phyloP scores from a whole-genome alignment of 1,140 invertebrate genomes.

The Lycorma delicatula region DNA sequence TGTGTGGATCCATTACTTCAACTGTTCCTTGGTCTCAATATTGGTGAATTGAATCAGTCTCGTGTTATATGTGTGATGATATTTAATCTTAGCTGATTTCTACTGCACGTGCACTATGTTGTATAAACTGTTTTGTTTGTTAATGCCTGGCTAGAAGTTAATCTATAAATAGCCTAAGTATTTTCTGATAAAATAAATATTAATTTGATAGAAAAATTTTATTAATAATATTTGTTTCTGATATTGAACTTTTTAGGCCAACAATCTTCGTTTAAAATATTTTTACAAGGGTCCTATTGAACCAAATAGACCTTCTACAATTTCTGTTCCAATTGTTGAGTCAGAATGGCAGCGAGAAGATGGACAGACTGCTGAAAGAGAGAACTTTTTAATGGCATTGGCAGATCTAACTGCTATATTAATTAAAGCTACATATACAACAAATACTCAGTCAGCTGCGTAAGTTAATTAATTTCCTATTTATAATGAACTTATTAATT shows the following conservation, averaged over 20 bases:
- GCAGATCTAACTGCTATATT: constrained; percentile 80
- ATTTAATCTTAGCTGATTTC: no score
- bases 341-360: constrained; percentile 74
- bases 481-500: no score
- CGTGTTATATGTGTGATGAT: no score
- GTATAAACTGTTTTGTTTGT: no score
- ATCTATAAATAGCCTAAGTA: neutral
- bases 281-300: constrained; percentile 44
- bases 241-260: constrained; percentile 48
- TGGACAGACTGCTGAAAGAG: constrained; percentile 69
- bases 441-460: constrained; percentile 64
- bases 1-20: no score
- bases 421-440: constrained; percentile 89
- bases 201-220: no score
- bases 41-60: no score
- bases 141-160: no score
- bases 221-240: no score
- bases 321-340: constrained; percentile 66
- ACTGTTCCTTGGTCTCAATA: no score
- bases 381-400: constrained; percentile 85
- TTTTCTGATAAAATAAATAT: constrained; percentile 3
- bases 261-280: constrained; percentile 63
- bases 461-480: no score
- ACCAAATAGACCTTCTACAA: constrained; percentile 51
- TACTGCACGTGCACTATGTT: no score